Percentiles rank a stretch among this genome's conserved stretches.
Conservation (phyloP, 2,797 vertebrate species). For the Chiloscyllium punctatum region DNA sequence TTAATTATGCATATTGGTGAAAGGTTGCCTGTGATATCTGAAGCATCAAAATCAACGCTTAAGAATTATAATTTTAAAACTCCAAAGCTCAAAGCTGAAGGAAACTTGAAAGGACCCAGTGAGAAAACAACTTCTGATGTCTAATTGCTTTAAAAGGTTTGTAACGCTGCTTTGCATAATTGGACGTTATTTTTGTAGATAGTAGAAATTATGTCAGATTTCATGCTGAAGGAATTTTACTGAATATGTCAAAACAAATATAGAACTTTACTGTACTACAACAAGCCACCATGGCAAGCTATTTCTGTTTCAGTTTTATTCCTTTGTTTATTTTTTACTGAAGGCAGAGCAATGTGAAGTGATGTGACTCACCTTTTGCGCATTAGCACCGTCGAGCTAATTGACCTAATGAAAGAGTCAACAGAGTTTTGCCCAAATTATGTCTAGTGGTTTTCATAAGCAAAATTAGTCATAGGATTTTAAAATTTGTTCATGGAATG, state of each 20-base stretch:
- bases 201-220: background rate
- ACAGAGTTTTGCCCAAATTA: background rate
- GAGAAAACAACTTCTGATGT: background rate
- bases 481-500: background rate
- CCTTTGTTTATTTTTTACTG: background rate
- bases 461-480: background rate
- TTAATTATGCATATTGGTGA: conserved; percentile 28
- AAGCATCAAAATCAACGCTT: background rate
- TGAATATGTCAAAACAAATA: background rate
- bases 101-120: background rate
- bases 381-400: background rate
- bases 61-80: background rate
- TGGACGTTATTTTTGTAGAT: conserved; percentile 5
- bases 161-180: background rate
- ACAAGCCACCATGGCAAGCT: background rate
- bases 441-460: background rate
- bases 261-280: background rate
- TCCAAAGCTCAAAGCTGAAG: conserved; percentile 10
- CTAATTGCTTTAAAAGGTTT: background rate
- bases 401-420: background rate
- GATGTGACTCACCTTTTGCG: background rate
- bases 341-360: background rate
- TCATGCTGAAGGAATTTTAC: background rate
- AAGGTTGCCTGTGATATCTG: conserved; percentile 21
- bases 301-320: background rate